phyloP scores from a whole-genome alignment of 1,140 invertebrate species.

The Micrasema minimum region DNA sequence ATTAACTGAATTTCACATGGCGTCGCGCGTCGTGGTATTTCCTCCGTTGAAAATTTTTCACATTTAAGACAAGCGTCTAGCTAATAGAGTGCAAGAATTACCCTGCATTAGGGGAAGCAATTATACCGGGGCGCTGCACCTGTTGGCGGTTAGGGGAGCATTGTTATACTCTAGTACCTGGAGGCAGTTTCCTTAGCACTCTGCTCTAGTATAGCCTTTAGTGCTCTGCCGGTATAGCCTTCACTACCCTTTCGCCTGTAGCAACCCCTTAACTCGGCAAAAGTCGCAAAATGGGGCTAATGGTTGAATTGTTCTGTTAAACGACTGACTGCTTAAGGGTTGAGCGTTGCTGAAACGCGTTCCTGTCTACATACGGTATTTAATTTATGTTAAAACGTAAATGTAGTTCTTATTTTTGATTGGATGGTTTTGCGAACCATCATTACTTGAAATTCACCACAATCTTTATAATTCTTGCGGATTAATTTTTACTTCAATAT shows the following conservation, averaged over 20 bases:
- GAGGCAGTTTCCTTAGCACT: conserved; percentile 4
- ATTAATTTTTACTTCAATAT: no score
- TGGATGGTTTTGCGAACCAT: no score
- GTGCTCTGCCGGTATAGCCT: background rate
- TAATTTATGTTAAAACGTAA: no score
- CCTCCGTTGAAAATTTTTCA: no score
- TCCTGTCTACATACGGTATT: no score
- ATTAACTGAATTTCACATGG: no score
- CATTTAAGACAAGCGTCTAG: background rate
- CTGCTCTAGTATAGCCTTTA: background rate
- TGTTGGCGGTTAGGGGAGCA: conserved; percentile 16
- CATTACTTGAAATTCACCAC: no score
- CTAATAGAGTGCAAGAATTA: conserved; percentile 31
- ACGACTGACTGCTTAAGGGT: background rate
- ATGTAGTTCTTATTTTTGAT: no score
- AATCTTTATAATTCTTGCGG: no score
- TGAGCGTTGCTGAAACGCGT: no score
- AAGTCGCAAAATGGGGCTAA: conserved; percentile 9
- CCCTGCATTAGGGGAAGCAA: conserved; percentile 7
- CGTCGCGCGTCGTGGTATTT: no score
- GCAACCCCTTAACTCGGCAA: background rate
- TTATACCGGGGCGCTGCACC: conserved; percentile 25
- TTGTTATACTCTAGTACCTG: conserved; percentile 5
- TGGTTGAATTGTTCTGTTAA: conserved; percentile 13
- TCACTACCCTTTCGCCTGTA: background rate